phyloP scores from a whole-genome alignment of 1,140 invertebrate species.

The Bombus waltoni region DNA sequence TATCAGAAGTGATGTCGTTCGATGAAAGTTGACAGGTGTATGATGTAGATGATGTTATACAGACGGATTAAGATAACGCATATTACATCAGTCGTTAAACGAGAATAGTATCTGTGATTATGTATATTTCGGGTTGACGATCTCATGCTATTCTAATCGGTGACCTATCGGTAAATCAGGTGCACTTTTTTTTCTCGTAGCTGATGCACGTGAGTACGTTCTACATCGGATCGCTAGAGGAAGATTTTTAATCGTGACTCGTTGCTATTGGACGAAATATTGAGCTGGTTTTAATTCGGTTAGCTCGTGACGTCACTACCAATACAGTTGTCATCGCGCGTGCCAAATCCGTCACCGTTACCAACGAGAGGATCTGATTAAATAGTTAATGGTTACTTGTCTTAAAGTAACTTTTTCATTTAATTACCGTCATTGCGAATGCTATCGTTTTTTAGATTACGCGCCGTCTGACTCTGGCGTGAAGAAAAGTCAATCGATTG shows the following conservation, averaged over 20 bases:
- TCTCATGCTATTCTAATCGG: conserved; percentile 17
- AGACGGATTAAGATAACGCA: conserved; percentile 20
- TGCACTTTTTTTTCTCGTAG: background rate
- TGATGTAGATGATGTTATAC: background rate
- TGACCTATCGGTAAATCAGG: background rate
- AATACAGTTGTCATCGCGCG: conserved; percentile 7
- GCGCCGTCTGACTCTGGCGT: background rate
- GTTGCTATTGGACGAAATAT: conserved; percentile 13
- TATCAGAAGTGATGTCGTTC: background rate
- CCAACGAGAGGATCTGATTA: background rate
- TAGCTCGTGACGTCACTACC: conserved; percentile 51
- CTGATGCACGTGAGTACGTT: too few species aligned
- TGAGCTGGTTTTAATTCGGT: conserved; percentile 53
- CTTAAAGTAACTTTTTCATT: background rate
- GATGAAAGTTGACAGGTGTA: conserved; percentile 8
- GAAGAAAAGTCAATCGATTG: background rate
- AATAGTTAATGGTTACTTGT: background rate
- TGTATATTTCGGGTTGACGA: conserved; percentile 23
- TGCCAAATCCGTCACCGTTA: conserved; percentile 38
- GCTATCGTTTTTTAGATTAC: background rate
- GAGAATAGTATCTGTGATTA: background rate
- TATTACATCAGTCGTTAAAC: background rate
- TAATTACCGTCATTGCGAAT: background rate
- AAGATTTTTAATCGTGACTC: conserved; percentile 20
- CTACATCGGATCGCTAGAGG: background rate